Percentiles rank a stretch among this genome's conserved stretches.
These are phyloP conservation scores for Eulimnadia texana DNA, from an alignment of 1,140 invertebrate genomes.

Conservation along the genomic window DNA sequence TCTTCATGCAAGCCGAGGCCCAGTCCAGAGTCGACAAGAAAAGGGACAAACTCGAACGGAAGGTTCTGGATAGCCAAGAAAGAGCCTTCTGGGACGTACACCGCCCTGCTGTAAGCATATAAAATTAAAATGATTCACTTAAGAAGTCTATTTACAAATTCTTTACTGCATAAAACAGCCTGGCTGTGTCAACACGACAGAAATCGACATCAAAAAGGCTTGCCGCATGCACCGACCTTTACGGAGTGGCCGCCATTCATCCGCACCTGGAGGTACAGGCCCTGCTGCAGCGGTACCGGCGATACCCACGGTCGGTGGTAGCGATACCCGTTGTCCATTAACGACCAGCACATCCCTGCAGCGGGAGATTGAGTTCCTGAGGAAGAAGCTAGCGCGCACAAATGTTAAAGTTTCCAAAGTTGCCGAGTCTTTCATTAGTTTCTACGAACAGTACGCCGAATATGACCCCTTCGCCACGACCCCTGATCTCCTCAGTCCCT, in stretches of 20 bases:
- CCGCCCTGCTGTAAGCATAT: constrained; percentile 67
- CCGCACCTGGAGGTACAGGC: too few relatives aligned
- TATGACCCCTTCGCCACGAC: constrained; percentile 85
- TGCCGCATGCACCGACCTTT: constrained; percentile 61
- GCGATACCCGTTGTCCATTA: too few relatives aligned
- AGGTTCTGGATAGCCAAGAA: constrained; percentile 97
- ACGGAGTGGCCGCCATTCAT: constrained; percentile 35
- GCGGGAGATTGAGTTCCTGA: constrained; percentile 48
- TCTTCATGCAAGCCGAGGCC: constrained; percentile 88
- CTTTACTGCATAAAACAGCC: constrained; percentile 64
- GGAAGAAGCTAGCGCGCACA: constrained; percentile 63
- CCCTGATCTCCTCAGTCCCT: constrained; percentile 87
- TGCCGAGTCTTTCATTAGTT: constrained; percentile 76
- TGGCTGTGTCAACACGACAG: constrained; percentile 96
- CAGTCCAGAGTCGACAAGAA: constrained; percentile 94
- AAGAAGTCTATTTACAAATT: not conserved
- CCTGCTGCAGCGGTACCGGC: too few relatives aligned
- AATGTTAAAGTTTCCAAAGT: constrained; percentile 95
- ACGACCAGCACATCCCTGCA: constrained; percentile 30
- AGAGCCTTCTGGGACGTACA: constrained; percentile 99
- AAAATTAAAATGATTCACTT: not conserved
- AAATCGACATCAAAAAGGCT: constrained; percentile 93
- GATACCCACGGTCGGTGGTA: constrained; percentile 42
- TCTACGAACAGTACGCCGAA: constrained; percentile 91
- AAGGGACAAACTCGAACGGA: constrained; percentile 90